Evolutionary conservation across 1,140 invertebrate genomes (phyloP).

Genomic region (Diuraphis noxia): DNA sequence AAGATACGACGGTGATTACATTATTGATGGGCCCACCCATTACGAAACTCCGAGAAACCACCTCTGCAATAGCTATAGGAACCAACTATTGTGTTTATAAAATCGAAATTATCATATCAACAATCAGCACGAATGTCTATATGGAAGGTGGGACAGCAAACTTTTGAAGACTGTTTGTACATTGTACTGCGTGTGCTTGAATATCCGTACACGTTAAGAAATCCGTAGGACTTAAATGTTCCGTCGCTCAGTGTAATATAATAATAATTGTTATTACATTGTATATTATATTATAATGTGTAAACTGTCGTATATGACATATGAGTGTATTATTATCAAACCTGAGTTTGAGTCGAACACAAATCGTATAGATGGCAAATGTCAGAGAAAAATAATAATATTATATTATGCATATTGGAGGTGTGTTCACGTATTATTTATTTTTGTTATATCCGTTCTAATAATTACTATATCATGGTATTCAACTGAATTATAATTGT

Average conservation of each 20-base stretch:
- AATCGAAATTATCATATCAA: conserved; percentile 36
- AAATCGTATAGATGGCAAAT: background rate
- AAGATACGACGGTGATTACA: background rate
- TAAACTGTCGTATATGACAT: background rate
- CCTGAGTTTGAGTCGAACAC: background rate
- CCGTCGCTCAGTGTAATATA: no score
- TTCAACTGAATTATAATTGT: background rate
- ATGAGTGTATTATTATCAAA: background rate
- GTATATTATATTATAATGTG: background rate
- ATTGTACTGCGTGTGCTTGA: background rate
- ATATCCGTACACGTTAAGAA: background rate
- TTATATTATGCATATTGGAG: background rate
- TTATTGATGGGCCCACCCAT: background rate
- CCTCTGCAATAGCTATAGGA: background rate
- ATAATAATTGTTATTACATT: background rate
- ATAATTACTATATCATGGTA: background rate
- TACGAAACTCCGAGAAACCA: background rate
- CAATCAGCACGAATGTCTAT: conserved; percentile 8
- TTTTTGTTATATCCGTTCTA: background rate
- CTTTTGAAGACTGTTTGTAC: background rate
- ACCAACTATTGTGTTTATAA: background rate
- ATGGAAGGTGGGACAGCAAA: background rate
- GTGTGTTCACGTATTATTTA: background rate
- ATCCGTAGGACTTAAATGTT: background rate
- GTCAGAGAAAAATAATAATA: background rate